A percentile compares a stretch with the other conserved stretches of the same genome.
Evolutionary conservation across 2,797 vertebrate species (phyloP).

Genomic region (Scomberomorus guttatus): DNA sequence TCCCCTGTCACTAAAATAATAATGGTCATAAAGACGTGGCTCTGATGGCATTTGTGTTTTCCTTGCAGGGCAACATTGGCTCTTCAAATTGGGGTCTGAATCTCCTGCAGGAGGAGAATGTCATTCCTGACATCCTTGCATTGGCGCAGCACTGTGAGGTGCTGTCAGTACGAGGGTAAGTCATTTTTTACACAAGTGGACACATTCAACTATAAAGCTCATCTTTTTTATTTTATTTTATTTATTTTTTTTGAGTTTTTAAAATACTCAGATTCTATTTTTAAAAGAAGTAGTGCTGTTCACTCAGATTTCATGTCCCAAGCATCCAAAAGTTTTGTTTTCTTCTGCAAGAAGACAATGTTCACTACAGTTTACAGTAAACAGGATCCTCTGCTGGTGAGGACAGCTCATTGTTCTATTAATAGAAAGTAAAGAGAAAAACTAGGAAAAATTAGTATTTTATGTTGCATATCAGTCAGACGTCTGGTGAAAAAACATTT

Average conservation of each 20-base stretch:
- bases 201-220: background rate
- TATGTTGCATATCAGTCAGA: background rate
- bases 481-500: background rate
- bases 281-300: background rate
- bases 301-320: background rate
- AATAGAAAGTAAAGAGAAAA: conserved; percentile 1
- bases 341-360: background rate
- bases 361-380: background rate
- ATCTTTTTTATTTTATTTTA: too few species aligned
- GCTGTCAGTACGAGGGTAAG: conserved; percentile 96
- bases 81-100: conserved; percentile 99
- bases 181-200: conserved; percentile 5
- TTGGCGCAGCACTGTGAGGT: conserved; percentile 97
- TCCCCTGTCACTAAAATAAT: background rate
- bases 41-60: conserved; percentile 26
- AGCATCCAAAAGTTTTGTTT: background rate
- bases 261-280: background rate
- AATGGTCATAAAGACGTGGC: background rate
- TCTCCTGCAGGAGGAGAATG: conserved; percentile 97
- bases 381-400: background rate
- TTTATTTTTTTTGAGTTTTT: background rate
- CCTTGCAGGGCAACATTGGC: conserved; percentile 94
- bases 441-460: background rate
- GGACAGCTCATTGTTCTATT: background rate
- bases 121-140: conserved; percentile 94